These are phyloP conservation scores for Scaptomyza polygonia DNA, from an alignment of 2,888 invertebrate genomes.

Conservation along the genomic window DNA sequence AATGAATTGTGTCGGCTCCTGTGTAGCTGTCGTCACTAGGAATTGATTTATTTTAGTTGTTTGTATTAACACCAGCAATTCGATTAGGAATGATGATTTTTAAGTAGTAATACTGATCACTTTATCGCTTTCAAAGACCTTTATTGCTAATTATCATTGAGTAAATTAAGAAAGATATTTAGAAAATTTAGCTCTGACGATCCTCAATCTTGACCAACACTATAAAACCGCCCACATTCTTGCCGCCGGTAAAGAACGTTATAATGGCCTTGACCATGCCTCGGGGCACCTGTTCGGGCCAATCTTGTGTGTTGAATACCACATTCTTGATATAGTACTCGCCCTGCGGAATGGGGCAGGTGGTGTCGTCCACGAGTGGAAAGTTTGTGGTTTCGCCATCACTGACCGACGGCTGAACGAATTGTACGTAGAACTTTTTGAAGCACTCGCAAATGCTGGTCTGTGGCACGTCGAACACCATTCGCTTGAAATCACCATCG, in stretches of 20 bases:
- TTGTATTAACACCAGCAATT: slow-evolving; percentile 29
- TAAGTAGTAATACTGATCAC: not conserved
- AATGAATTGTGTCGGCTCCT: slow-evolving; percentile 52
- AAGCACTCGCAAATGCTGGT: slow-evolving; percentile 77
- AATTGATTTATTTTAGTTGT: slow-evolving; percentile 52
- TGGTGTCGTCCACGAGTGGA: slow-evolving; percentile 68
- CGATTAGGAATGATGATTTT: not conserved
- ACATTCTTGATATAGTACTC: slow-evolving; percentile 69
- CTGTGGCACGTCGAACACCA: slow-evolving; percentile 75
- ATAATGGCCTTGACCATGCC: slow-evolving; percentile 73
- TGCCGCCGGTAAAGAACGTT: slow-evolving; percentile 64
- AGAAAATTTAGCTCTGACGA: slow-evolving; percentile 32
- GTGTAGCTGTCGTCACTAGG: slow-evolving; percentile 33
- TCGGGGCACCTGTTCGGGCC: slow-evolving; percentile 78
- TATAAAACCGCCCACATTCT: slow-evolving; percentile 68
- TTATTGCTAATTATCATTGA: slow-evolving; percentile 36
- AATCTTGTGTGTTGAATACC: slow-evolving; percentile 67
- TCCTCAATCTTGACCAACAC: slow-evolving; percentile 69
- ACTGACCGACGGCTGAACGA: slow-evolving; percentile 72
- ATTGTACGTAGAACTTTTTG: slow-evolving; percentile 74
- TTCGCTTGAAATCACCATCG: slow-evolving; percentile 72
- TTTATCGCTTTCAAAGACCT: slow-evolving; percentile 54
- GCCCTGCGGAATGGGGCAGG: slow-evolving; percentile 76
- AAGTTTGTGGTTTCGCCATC: slow-evolving; percentile 72
- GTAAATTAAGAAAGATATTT: not conserved